A percentile compares a stretch with the other conserved stretches of the same genome.
Conservation (phyloP, 2,888 invertebrate genomes). For the Griposia aprilina region DNA sequence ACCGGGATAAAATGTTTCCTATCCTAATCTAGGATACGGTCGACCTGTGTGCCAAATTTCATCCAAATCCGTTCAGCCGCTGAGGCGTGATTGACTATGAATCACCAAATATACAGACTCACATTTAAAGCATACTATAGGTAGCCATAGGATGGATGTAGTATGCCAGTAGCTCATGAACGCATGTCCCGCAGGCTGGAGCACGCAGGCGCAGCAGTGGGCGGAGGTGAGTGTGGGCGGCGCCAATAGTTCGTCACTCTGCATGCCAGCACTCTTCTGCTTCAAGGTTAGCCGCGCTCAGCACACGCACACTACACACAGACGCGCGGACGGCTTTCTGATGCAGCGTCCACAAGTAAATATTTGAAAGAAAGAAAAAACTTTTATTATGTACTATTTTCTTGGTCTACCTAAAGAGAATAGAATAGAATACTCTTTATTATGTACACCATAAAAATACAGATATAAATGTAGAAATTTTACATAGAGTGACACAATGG, state of each 20-base stretch:
- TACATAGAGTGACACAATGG: too few species aligned
- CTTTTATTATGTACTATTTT: not conserved
- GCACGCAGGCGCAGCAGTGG: slow-evolving; percentile 62
- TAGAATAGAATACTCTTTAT: too few species aligned
- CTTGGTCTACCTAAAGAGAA: not conserved
- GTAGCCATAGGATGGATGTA: not conserved
- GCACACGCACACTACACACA: slow-evolving; percentile 58
- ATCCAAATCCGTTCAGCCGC: not conserved
- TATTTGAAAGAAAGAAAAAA: too few species aligned
- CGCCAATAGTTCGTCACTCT: slow-evolving; percentile 93
- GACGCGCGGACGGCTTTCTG: slow-evolving; percentile 36
- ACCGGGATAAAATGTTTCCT: too few species aligned
- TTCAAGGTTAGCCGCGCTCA: slow-evolving; percentile 92
- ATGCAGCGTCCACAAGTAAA: not conserved
- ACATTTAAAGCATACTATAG: not conserved
- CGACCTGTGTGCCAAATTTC: not conserved
- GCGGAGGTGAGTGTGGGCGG: slow-evolving; percentile 88
- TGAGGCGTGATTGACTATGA: not conserved
- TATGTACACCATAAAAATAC: too few species aligned
- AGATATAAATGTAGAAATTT: too few species aligned
- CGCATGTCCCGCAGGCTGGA: slow-evolving; percentile 47
- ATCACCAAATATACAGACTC: not conserved
- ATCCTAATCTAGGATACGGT: not conserved
- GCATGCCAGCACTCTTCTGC: slow-evolving; percentile 96
- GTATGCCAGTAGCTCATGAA: not conserved